Base-by-base conservation (phyloP, 2,888 invertebrate genomes). In the Neoascia interrupta region DNA sequence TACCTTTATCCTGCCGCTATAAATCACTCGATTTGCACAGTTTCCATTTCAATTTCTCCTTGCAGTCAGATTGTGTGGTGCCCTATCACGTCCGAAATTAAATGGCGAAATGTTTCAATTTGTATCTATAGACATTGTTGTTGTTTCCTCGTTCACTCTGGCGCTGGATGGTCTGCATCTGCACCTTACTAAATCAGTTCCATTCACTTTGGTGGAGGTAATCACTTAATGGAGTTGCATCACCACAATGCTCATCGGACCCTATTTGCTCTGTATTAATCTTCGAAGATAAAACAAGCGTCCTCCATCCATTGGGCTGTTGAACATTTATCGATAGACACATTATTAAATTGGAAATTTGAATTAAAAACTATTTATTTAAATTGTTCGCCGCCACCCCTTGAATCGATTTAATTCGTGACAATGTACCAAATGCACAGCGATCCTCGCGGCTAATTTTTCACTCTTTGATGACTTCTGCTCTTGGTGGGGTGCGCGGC, bases 21-120 rank as follows among this genome's bases (percentile, higher is more conserved):
- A 69, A 69, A 51, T 60, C 41, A 43, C 58, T 63, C 37, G 11
- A 63, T 69, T 68, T 74, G 23, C 43, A n/a, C n/a, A 23, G 26
- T 63, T 13, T 28, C 43, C 21, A 54, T 60, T 66, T 47, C 54
- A 54, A 54, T 49, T 58, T 58, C 26, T 18, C 60, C 21, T 49
- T 5, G n/a, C 34, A 54, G 56, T 36, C 47, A 13, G 19, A 63
- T 6, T 54, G 49, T 60, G 45, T 34, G 31, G 26, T 85, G 86
- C 85, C 85, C 86, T 85, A 85, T 85, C 85, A 85, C 86, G 85
- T 85, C 84, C 84, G 83, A 84, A 86, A 84, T 85, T 84, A 85
- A 84, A 86, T 86, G 83, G 84, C 84, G 84, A 85, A 85, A 85
- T 85, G 85, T 84, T 86, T 85, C 86, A 85, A 86, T 85, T 85